Percentiles rank a stretch among this genome's conserved stretches.
phyloP scores from a whole-genome alignment of 35 echinoderm and acorn worm species.

The Acanthaster planci region DNA sequence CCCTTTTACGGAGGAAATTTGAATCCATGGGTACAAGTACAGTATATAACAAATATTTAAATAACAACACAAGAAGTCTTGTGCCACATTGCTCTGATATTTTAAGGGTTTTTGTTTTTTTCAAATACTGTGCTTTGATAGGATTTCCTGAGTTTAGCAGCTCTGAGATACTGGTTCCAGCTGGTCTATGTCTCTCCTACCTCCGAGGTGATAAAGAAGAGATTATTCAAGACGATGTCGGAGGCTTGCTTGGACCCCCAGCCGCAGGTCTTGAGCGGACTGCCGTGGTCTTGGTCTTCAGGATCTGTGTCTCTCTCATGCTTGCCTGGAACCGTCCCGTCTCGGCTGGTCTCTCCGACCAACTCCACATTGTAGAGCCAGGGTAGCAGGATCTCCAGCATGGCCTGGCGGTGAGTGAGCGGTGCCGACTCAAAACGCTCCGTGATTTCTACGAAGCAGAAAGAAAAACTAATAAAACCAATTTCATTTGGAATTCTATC shows the following conservation, averaged over 20 bases:
- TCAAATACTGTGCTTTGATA: no score
- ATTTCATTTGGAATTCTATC: neutral
- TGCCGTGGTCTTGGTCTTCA: constrained; percentile 81
- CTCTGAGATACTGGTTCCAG: no score
- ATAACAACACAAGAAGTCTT: neutral
- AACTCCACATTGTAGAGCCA: constrained; percentile 95
- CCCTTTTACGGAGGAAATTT: neutral
- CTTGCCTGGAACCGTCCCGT: neutral
- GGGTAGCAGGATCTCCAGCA: constrained; percentile 81
- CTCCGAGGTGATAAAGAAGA: constrained; percentile 94
- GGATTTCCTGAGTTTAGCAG: no score
- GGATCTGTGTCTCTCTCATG: constrained; percentile 51
- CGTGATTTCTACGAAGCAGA: constrained; percentile 75
- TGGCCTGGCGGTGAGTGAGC: constrained; percentile 58
- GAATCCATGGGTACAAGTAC: neutral
- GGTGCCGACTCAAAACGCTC: constrained; percentile 96
- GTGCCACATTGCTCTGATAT: no score
- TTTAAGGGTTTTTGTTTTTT: no score
- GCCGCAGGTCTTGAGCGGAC: constrained; percentile 67
- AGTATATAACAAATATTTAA: neutral
- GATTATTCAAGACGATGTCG: constrained; percentile 87
- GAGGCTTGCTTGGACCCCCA: constrained; percentile 93
- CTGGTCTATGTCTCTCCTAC: no score
- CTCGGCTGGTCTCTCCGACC: constrained; percentile 25
- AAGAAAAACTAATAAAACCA: neutral